Base-by-base conservation (phyloP, 2,888 invertebrate genomes). In the Ectemnius cavifrons region DNA sequence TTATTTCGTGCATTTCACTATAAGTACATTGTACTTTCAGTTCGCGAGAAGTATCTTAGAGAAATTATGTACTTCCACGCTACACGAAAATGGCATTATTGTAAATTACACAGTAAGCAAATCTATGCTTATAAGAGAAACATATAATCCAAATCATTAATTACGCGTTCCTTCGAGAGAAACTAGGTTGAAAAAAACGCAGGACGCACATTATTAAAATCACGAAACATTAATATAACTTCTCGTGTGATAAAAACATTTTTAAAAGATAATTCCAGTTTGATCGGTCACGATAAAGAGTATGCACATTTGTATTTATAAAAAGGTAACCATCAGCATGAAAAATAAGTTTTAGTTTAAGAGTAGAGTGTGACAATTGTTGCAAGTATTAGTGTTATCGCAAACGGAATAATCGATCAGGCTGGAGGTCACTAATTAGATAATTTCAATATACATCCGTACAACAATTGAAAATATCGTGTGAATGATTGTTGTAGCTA, bases 11-110 rank as follows among this genome's bases (percentile, higher is more conserved):
- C 62, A 63, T 18, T 27, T 68, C 73, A 67, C 79, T 79, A 79
- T 74, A 72, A 80, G 64, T 70, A 71, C 45, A 69, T 79, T 73
- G 79, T 79, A 79, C 79, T 76, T 76, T 73, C 62, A 49, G 23
- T 71, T 67, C 66, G 58, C 56, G 68, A 52, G 65, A 49, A 75
- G 63, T 64, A 67, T 65, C 72, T 65, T 56, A 27, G 8, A 13
- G 37, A 67, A 74, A 78, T 49, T 23, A 68, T 37, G 20, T 61
- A 66, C n/a, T 64, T 71, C 46, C 11, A 13, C 14, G 20, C 67
- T 20, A 14, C 5, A 57, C 59, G 49, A 77, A 62, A 56, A 56
- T 45, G 69, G 18, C 60, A 23, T 62, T 68, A 69, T 71, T 68
- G 59, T 46, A 37, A 69, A 69, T 74, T 71, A 71, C 57, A 77